Conservation (phyloP, 2,113 vertebrate genomes). For the Circaetus cinerascens region DNA sequence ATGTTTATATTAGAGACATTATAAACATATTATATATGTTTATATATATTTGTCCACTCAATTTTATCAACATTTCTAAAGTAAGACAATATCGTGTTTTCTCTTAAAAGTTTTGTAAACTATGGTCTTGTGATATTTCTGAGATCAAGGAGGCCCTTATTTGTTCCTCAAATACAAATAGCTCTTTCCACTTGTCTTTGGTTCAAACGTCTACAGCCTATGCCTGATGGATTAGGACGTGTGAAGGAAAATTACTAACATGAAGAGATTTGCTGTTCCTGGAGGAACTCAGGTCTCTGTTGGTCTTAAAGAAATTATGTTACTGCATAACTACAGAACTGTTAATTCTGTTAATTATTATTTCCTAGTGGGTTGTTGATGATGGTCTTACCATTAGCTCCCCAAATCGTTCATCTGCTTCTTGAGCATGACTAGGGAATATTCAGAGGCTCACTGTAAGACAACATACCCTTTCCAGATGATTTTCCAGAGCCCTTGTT, state of each 20-base stretch:
- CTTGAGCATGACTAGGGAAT: neutral
- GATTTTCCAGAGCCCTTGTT: neutral
- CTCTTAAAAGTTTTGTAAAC: neutral
- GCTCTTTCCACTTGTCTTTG: neutral
- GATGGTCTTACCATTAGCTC: neutral
- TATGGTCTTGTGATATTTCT: neutral
- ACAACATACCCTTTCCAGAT: neutral
- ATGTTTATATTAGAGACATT: neutral
- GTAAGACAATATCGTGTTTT: neutral
- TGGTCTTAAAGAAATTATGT: neutral
- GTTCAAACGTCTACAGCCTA: neutral
- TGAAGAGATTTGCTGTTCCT: neutral
- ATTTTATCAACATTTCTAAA: neutral
- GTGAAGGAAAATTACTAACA: neutral
- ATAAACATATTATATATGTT: neutral
- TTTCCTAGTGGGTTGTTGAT: neutral
- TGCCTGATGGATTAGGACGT: neutral
- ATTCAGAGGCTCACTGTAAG: neutral
- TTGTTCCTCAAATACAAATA: neutral
- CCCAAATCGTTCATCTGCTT: neutral
- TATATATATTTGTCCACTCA: neutral
- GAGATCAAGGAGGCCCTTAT: neutral
- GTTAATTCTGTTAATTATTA: neutral
- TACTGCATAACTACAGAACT: neutral
- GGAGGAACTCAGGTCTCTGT: neutral